phyloP scores from a whole-genome alignment of 2,113 vertebrate species.

The Promerops cafer region DNA sequence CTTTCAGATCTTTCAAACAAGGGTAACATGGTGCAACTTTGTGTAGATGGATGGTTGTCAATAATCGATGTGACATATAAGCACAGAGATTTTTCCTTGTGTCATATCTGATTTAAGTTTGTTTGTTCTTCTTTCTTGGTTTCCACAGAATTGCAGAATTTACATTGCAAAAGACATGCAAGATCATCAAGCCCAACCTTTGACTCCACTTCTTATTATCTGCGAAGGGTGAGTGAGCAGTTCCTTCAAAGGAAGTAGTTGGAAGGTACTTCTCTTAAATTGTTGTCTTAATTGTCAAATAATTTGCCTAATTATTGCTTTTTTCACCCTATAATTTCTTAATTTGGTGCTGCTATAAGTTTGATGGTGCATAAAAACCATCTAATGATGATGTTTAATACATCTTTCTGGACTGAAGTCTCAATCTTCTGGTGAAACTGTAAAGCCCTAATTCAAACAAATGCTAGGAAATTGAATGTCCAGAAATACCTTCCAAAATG shows the following conservation, averaged over 20 bases:
- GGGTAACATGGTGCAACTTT: rapidly evolving
- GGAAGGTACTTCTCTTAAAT: neutral
- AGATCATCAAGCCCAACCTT: neutral
- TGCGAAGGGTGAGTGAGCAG: rapidly evolving
- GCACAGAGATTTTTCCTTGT: rapidly evolving
- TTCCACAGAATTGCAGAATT: neutral
- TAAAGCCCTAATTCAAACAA: neutral
- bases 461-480: neutral
- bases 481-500: neutral
- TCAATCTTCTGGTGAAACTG: neutral
- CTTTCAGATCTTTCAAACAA: neutral
- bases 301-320: neutral
- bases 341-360: neutral
- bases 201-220: neutral
- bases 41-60: neutral
- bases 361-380: neutral
- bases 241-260: neutral
- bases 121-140: rapidly evolving
- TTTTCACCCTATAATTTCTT: neutral
- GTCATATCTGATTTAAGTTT: neutral
- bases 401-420: neutral
- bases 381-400: neutral
- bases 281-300: neutral
- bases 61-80: neutral
- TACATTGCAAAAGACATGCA: neutral